These are phyloP conservation scores for Tamandua tetradactyla DNA, from an alignment of 2,797 vertebrate genomes.

Conservation along the genomic window DNA sequence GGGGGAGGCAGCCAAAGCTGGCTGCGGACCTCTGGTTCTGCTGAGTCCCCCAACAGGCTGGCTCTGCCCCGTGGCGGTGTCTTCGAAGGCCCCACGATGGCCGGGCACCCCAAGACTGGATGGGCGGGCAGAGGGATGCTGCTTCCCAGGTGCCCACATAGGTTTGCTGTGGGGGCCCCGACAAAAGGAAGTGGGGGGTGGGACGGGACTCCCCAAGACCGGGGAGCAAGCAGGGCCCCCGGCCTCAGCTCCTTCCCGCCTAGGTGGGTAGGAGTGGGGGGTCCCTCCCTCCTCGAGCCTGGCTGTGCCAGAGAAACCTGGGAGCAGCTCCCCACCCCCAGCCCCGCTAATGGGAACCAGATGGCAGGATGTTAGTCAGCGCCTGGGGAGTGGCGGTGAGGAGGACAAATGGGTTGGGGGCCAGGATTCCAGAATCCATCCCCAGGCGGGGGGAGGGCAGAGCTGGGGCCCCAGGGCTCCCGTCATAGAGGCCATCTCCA, in stretches of 20 bases:
- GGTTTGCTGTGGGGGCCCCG: not conserved
- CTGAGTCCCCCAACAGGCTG: not conserved
- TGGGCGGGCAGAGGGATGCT: not conserved
- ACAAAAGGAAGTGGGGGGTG: not conserved
- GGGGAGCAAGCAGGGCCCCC: not conserved
- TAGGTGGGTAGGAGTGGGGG: conserved; percentile 54
- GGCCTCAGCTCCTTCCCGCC: conserved; percentile 51
- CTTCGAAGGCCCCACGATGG: conserved; percentile 23
- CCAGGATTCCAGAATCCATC: conserved; percentile 74
- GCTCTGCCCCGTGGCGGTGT: conserved; percentile 2
- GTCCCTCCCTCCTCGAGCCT: conserved; percentile 44
- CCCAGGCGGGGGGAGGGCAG: conserved; percentile 58
- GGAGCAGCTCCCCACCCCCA: conserved; percentile 69
- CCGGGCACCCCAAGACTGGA: not conserved
- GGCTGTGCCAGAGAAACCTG: conserved; percentile 73
- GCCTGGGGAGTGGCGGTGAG: conserved; percentile 67
- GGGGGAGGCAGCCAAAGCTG: not conserved
- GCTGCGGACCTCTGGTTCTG: conserved; percentile 3
- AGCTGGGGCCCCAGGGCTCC: not conserved
- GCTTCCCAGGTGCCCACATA: not conserved
- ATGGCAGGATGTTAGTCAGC: conserved; percentile 81
- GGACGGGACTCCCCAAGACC: not conserved
- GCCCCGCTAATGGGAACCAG: conserved; percentile 78
- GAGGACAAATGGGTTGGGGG: conserved; percentile 77
- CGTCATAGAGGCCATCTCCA: not conserved